Conservation (phyloP, 2,113 vertebrate genomes). For the Leiothrix lutea region DNA sequence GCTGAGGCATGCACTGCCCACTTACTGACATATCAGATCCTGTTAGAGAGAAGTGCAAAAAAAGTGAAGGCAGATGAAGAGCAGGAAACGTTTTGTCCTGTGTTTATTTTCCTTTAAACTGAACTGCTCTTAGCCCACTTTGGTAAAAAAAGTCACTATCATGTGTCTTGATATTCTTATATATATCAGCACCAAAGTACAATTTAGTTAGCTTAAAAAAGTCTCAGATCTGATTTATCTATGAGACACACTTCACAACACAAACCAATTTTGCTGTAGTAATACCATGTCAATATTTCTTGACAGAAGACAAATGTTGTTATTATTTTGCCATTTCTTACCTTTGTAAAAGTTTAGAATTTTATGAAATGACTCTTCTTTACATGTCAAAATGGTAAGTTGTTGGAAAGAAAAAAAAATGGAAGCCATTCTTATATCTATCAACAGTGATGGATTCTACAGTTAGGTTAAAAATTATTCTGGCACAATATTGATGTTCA, state of each 20-base stretch:
- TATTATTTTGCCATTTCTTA: conserved; percentile 93
- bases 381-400: conserved; percentile 74
- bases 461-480: conserved; percentile 51
- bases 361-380: conserved; percentile 80
- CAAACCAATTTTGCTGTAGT: conserved; percentile 92
- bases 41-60: neutral
- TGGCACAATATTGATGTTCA: conserved; percentile 40
- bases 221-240: conserved; percentile 84
- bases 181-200: conserved; percentile 62
- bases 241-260: conserved; percentile 88
- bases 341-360: conserved; percentile 83
- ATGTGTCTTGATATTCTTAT: conserved; percentile 35
- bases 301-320: conserved; percentile 96
- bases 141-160: neutral
- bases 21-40: neutral
- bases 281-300: conserved; percentile 90
- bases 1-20: neutral
- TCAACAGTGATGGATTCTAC: conserved; percentile 63
- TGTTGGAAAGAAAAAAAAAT: conserved; percentile 47
- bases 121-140: neutral
- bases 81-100: neutral
- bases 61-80: neutral
- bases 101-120: neutral
- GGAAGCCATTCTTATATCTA: conserved; percentile 49
- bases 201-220: conserved; percentile 70